These are phyloP conservation scores for Felis chaus DNA, from an alignment of 2,113 vertebrate genomes.

Conservation along the genomic window DNA sequence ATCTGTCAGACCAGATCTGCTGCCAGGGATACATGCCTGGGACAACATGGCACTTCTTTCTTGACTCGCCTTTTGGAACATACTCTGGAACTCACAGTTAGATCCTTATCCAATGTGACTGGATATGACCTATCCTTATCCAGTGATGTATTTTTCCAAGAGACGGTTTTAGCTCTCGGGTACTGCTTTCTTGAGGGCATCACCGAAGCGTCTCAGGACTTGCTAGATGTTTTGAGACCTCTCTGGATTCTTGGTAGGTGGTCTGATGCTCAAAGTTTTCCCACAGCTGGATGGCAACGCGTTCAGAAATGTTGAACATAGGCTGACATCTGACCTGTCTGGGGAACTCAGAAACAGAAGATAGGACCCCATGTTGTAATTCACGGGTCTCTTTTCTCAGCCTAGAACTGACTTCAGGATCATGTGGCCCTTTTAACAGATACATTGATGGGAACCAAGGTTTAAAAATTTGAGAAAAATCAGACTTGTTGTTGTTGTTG, in stretches of 20 bases:
- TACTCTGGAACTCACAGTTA: neutral
- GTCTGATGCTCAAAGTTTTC: neutral
- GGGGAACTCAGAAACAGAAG: neutral
- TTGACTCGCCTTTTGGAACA: neutral
- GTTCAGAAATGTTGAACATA: neutral
- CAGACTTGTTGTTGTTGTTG: neutral
- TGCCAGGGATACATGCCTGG: neutral
- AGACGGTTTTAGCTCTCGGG: neutral
- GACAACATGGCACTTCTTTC: neutral
- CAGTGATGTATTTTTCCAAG: slow-evolving; percentile 12
- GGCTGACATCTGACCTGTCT: neutral
- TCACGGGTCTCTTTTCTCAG: neutral
- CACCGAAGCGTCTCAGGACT: neutral
- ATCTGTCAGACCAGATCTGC: neutral
- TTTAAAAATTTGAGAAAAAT: slow-evolving; percentile 20
- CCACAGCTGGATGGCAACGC: neutral
- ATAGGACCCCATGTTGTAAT: neutral
- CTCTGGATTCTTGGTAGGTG: neutral
- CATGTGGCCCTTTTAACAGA: neutral
- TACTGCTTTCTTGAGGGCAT: neutral
- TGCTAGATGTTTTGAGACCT: neutral
- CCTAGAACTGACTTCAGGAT: neutral
- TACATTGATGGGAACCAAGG: neutral
- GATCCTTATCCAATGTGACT: neutral
- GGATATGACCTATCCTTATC: neutral